Evolutionary conservation across 53 echinoderm and acorn worm species (phyloP).

Genomic region (Henricia sp.): DNA sequence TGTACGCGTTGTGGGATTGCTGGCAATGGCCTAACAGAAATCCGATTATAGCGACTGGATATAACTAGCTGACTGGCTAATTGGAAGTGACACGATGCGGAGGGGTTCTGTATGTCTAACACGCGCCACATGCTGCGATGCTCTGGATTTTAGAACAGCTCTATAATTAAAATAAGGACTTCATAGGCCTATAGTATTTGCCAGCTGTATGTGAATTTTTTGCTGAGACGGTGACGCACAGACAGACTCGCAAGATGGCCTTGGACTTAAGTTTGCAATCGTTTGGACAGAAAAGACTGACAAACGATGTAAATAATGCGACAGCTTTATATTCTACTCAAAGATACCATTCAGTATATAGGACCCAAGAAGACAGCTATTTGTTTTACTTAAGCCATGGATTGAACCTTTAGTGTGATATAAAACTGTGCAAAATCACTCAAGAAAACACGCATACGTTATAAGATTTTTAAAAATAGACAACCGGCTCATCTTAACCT

Average conservation of each 20-base stretch:
- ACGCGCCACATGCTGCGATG: background rate
- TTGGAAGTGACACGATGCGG: slow-evolving; percentile 31
- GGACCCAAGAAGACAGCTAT: too few species aligned
- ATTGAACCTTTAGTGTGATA: too few species aligned
- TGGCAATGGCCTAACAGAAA: slow-evolving; percentile 9
- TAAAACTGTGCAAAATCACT: too few species aligned
- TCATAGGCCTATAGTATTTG: background rate
- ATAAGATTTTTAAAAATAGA: too few species aligned
- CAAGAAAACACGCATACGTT: too few species aligned
- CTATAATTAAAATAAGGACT: background rate
- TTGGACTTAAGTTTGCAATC: too few species aligned
- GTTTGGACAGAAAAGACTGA: too few species aligned
- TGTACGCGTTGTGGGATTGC: background rate
- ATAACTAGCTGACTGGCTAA: slow-evolving; percentile 12
- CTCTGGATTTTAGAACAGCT: background rate
- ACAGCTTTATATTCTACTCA: too few species aligned
- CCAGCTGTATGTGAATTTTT: background rate
- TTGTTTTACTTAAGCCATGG: too few species aligned
- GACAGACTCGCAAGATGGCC: background rate
- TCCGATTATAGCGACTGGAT: slow-evolving; percentile 50
- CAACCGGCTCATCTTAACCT: too few species aligned
- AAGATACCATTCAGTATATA: too few species aligned
- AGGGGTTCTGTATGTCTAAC: slow-evolving; percentile 2
- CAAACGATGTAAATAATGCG: too few species aligned
- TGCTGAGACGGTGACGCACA: background rate